Conservation (phyloP, 2,113 vertebrate genomes). For the Nymphicus hollandicus region DNA sequence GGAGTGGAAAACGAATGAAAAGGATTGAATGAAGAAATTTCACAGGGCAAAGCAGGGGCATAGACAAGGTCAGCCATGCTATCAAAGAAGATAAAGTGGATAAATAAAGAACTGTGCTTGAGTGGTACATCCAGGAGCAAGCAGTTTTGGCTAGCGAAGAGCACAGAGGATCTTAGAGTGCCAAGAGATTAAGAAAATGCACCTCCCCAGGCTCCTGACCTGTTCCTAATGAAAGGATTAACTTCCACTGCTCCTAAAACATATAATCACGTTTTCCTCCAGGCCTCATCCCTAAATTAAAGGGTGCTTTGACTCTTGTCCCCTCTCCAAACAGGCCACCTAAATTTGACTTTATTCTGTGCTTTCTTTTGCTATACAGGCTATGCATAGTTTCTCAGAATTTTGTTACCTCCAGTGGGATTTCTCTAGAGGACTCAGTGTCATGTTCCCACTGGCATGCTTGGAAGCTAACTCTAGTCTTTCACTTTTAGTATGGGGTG, state of each 20-base stretch:
- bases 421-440: background rate
- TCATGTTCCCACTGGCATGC: background rate
- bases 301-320: background rate
- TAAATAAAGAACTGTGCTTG: background rate
- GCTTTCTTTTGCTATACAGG: background rate
- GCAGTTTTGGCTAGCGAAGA: background rate
- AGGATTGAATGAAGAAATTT: background rate
- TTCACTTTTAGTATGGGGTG: background rate
- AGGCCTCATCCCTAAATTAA: background rate
- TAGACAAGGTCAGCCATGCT: background rate
- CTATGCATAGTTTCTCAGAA: background rate
- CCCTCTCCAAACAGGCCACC: background rate
- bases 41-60: background rate
- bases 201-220: background rate
- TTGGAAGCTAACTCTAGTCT: background rate
- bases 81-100: slow-evolving; percentile 3
- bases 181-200: background rate
- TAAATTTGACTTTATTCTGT: background rate
- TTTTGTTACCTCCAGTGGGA: background rate
- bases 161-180: background rate
- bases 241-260: background rate
- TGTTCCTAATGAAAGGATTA: background rate
- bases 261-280: background rate
- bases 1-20: background rate
- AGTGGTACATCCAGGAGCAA: background rate